phyloP scores from a whole-genome alignment of 2,888 invertebrate species.

The Notocelia uddmanniana region DNA sequence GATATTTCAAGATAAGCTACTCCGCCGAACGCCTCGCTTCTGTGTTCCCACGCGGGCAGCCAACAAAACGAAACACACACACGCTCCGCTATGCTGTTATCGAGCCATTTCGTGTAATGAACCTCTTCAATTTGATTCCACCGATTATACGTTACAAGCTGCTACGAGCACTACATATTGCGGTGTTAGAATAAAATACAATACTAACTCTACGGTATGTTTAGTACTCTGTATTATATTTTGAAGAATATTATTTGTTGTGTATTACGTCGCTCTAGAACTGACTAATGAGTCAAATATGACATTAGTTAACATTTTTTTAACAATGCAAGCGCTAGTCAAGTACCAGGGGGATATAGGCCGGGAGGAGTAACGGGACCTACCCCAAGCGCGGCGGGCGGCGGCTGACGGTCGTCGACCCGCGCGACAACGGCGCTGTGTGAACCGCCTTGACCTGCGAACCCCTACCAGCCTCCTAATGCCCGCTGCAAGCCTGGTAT shows the following conservation, averaged over 20 bases:
- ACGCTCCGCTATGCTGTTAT: slow-evolving; percentile 46
- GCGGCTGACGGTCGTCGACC: slow-evolving; percentile 73
- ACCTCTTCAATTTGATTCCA: slow-evolving; percentile 42
- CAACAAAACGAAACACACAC: slow-evolving; percentile 51
- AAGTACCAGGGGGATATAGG: slow-evolving; percentile 61
- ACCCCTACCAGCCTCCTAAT: slow-evolving; percentile 68
- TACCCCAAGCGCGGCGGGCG: slow-evolving; percentile 65
- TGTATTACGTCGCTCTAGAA: neutral
- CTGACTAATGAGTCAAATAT: slow-evolving; percentile 7
- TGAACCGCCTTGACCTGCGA: slow-evolving; percentile 77
- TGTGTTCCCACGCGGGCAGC: slow-evolving; percentile 69
- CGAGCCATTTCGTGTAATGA: slow-evolving; percentile 59
- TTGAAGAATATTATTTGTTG: neutral
- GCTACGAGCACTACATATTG: slow-evolving; percentile 23
- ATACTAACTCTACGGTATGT: neutral
- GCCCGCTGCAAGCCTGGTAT: slow-evolving; percentile 68
- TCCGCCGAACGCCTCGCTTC: slow-evolving; percentile 62
- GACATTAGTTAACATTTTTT: slow-evolving; percentile 25
- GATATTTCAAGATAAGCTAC: slow-evolving; percentile 80
- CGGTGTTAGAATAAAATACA: neutral
- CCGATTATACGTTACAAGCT: slow-evolving; percentile 28
- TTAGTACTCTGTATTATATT: neutral
- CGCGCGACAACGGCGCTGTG: slow-evolving; percentile 61
- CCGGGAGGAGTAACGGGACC: slow-evolving; percentile 72
- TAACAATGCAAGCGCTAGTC: slow-evolving; percentile 31